Evolutionary conservation across 1,140 invertebrate genomes (phyloP), one percentile per base, ranked within the genome.

Genomic region (Caenorhabditis tropicalis): DNA sequence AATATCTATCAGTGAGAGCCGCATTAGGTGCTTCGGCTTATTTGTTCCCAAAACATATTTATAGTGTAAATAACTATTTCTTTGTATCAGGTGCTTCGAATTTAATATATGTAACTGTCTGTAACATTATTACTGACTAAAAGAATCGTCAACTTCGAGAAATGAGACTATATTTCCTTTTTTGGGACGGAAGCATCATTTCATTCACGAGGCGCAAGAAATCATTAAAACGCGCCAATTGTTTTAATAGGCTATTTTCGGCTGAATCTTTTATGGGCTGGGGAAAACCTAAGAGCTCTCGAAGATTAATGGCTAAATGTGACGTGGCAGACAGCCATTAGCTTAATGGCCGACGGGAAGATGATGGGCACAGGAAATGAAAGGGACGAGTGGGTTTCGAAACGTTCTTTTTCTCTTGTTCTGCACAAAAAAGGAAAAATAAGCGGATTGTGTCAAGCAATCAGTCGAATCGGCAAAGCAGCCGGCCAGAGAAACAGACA

Each of bases 391-490:
- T 31, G 65, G 65, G 58, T 65, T 65, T 65, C 65, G 65, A 74
- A 74, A 74, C 65, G 65, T 74, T 74, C 65, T 43, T 33, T n/a
- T 43, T 43, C 58, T 65, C 58, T 65, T 74, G 36, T 39, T 43
- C 33, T 39, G 65, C 36, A 74, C 33, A 21, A 74, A 74, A 74
- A 74, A 74, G 65, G 36, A 74, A 74, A 74, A 74, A 74, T 74
- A 74, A 74, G 65, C 65, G 65, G 65, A 74, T 74, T 74, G 65
- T 74, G 65, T 43, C 65, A 74, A n/a, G 65, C 65, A 74, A 74
- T 74, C 65, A 74, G 65, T 74, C 65, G 65, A 74, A 43, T 43
- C 36, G 65, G 43, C 65, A n/a, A 74, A 74, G 65, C 33, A 46
- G 36, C 65, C 24, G 65, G 9, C 33, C 36, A 74, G 65, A 74